These are phyloP conservation scores for Andrena bicolor DNA, from an alignment of 2,888 invertebrate species.

Conservation along the genomic window DNA sequence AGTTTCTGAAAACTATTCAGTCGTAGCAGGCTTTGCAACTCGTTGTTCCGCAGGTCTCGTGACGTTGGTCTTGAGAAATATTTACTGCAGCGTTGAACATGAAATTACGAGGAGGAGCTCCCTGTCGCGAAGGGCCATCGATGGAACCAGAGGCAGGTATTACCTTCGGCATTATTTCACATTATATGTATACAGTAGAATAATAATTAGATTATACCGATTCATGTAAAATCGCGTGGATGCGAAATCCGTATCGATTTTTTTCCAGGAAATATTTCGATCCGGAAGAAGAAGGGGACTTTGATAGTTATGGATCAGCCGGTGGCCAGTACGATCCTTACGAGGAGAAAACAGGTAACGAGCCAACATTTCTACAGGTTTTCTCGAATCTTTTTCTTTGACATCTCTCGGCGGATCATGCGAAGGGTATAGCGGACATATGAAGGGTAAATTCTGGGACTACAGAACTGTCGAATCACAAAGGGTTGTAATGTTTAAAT, in stretches of 20 bases:
- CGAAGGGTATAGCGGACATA: no score
- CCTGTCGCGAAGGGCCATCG: constrained; percentile 81
- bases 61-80: constrained; percentile 76
- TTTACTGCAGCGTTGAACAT: constrained; percentile 71
- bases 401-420: no score
- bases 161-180: constrained; percentile 1
- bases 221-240: no score
- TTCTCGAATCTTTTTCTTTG: not conserved
- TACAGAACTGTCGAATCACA: no score
- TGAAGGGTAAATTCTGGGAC: no score
- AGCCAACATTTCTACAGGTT: not conserved
- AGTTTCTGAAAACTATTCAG: not conserved
- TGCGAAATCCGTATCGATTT: constrained; percentile 16
- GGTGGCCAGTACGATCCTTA: constrained; percentile 81
- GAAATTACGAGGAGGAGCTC: constrained; percentile 76
- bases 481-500: no score
- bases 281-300: constrained; percentile 79
- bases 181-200: no score
- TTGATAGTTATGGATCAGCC: constrained; percentile 78
- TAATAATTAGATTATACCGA: no score
- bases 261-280: constrained; percentile 80
- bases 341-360: constrained; percentile 83
- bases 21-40: constrained; percentile 10
- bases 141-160: constrained; percentile 83
- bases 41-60: constrained; percentile 73